Conservation (phyloP, 2,797 vertebrate species). For the Fringilla coelebs region DNA sequence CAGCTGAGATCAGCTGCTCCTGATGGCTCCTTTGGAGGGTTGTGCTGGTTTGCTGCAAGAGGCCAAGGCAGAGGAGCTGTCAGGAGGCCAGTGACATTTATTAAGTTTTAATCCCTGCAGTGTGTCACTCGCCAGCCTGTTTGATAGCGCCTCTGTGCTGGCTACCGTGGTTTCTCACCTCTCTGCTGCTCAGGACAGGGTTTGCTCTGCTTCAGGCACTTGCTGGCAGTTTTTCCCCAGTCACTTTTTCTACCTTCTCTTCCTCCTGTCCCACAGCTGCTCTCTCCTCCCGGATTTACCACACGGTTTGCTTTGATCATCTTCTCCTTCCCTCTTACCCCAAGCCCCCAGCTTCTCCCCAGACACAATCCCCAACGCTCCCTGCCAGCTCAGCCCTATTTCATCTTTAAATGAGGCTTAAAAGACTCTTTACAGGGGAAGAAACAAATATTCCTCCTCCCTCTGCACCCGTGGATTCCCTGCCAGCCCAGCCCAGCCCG, state of each 20-base stretch:
- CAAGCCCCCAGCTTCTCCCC: background rate
- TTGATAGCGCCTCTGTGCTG: background rate
- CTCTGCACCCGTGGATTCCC: accelerated
- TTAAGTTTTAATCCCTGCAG: constrained; percentile 47
- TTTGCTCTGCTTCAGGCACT: background rate
- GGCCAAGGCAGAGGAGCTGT: background rate
- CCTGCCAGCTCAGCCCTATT: background rate
- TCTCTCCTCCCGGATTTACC: background rate
- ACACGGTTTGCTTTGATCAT: background rate
- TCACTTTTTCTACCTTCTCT: background rate
- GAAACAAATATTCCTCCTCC: background rate
- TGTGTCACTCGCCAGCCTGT: background rate
- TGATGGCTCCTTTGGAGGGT: background rate
- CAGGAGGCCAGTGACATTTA: constrained; percentile 39
- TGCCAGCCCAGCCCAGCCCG: background rate
- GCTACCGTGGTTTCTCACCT: background rate
- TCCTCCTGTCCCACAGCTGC: background rate
- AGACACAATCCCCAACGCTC: background rate
- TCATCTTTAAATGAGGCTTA: background rate
- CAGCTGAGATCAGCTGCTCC: background rate
- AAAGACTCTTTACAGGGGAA: background rate
- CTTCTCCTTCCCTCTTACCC: background rate
- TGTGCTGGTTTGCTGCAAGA: background rate
- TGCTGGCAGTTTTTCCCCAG: background rate
- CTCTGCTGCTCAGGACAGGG: background rate